Evolutionary conservation across 2,888 invertebrate genomes (phyloP).

Genomic region (Prenolepis imparis): DNA sequence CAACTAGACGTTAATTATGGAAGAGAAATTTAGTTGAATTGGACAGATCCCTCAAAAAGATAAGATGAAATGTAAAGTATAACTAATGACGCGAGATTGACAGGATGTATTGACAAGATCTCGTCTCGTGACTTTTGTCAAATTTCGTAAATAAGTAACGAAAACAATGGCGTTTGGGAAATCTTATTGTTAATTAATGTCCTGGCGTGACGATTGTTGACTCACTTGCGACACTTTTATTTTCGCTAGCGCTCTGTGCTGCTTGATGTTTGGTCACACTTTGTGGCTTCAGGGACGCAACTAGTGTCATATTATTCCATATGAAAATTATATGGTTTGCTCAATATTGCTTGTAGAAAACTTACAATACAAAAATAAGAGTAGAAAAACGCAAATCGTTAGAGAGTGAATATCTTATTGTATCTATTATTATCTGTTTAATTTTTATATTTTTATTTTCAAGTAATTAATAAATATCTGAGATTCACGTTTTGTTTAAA

Average conservation of each 20-base stretch:
- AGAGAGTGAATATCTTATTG: background rate
- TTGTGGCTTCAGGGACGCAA: conserved; percentile 76
- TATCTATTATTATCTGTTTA: background rate
- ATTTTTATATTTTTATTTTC: background rate
- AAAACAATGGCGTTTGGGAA: conserved; percentile 48
- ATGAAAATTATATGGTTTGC: background rate
- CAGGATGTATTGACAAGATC: background rate
- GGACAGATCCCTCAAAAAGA: background rate
- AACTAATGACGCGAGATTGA: background rate
- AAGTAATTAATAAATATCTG: background rate
- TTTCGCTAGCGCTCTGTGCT: conserved; percentile 75
- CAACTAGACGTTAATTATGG: conserved; percentile 51
- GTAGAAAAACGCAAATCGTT: background rate
- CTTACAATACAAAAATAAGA: background rate
- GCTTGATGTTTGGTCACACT: conserved; percentile 78
- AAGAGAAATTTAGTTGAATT: conserved; percentile 44
- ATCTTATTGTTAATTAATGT: conserved; percentile 38
- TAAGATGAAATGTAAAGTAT: background rate
- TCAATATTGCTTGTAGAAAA: background rate
- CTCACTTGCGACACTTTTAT: conserved; percentile 80
- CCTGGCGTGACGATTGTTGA: conserved; percentile 62
- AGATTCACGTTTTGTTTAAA: background rate
- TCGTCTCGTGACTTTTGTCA: background rate
- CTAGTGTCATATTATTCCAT: background rate
- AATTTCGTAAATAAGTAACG: conserved; percentile 53